Conservation (phyloP, 2,888 invertebrate genomes). For the Anoplius nigerrimus region DNA sequence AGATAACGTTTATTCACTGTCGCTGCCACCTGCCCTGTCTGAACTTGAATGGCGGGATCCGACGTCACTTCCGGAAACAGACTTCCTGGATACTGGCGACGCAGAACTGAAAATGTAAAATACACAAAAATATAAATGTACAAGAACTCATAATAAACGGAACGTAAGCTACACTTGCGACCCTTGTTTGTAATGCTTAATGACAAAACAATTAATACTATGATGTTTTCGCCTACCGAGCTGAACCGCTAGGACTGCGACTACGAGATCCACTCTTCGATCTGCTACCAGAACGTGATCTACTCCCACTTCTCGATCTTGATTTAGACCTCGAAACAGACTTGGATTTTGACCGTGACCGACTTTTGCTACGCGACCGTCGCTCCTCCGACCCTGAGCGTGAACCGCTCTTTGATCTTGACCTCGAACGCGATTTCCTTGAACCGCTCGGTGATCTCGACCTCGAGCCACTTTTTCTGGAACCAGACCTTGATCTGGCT, state of each 20-base stretch:
- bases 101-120: conserved; percentile 64
- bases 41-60: conserved; percentile 65
- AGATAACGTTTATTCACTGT: conserved; percentile 43
- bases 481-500: conserved; percentile 60
- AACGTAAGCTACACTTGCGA: too few relatives aligned
- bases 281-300: conserved; percentile 64
- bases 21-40: conserved; percentile 54
- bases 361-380: conserved; percentile 52
- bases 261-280: conserved; percentile 68
- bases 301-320: conserved; percentile 57
- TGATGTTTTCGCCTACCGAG: conserved; percentile 53
- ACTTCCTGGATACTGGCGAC: conserved; percentile 79
- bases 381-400: conserved; percentile 66
- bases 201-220: conserved; percentile 6
- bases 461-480: conserved; percentile 73
- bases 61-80: conserved; percentile 79
- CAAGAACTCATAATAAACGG: too few relatives aligned
- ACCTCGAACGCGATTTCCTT: conserved; percentile 60
- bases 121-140: not conserved
- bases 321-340: conserved; percentile 60
- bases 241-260: conserved; percentile 65
- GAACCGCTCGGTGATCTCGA: conserved; percentile 67
- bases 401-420: conserved; percentile 68
- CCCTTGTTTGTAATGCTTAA: too few relatives aligned
- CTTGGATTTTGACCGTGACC: conserved; percentile 65